These are phyloP conservation scores for Onthophagus taurus DNA, from an alignment of 1,140 invertebrate species.

Conservation along the genomic window DNA sequence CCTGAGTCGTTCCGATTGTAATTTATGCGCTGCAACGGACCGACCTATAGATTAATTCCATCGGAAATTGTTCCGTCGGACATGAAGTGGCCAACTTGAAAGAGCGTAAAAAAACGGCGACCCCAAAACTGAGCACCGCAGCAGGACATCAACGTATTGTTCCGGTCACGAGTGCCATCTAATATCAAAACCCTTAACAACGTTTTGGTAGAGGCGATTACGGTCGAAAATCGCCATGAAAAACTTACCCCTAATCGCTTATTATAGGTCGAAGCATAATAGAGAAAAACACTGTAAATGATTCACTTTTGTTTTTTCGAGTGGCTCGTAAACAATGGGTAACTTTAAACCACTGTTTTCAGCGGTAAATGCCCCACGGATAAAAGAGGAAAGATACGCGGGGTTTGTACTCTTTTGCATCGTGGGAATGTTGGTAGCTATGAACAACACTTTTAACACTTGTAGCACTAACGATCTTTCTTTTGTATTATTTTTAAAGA, in stretches of 20 bases:
- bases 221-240: not conserved
- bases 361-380: no score
- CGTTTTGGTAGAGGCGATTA: not conserved
- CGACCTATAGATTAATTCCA: no score
- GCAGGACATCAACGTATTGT: slow-evolving; percentile 17
- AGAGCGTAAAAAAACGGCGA: slow-evolving; percentile 12
- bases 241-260: slow-evolving; percentile 12
- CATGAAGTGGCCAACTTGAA: slow-evolving; percentile 11
- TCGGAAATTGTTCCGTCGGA: no score
- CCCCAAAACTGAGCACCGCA: slow-evolving; percentile 2
- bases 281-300: slow-evolving; percentile 30
- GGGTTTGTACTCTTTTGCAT: not conserved
- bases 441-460: no score
- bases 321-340: slow-evolving; percentile 12
- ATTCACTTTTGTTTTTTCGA: slow-evolving; percentile 25
- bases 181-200: not conserved
- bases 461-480: no score
- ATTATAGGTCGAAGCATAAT: slow-evolving; percentile 17
- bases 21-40: no score
- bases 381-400: no score
- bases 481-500: no score
- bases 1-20: no score
- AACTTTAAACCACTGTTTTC: slow-evolving; percentile 13
- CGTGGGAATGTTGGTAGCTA: not conserved
- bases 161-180: not conserved